phyloP scores from a whole-genome alignment of 2,113 vertebrate genomes.

The Loxodonta africana region DNA sequence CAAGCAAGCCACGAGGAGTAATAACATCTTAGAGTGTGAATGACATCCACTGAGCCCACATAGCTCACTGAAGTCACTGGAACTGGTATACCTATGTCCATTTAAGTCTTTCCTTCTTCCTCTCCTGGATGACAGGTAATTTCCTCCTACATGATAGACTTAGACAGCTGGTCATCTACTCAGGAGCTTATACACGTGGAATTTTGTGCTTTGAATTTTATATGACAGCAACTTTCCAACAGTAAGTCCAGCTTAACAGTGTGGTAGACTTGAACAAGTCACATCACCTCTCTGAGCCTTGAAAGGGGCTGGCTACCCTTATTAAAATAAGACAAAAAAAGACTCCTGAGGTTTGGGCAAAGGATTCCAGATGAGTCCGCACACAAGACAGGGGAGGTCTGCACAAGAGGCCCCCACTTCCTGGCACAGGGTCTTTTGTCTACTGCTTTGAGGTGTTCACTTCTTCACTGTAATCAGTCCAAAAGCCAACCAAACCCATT shows the following conservation, averaged over 20 bases:
- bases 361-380: background rate
- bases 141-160: background rate
- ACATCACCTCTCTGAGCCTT: background rate
- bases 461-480: background rate
- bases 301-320: background rate
- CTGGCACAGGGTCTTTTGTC: background rate
- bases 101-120: background rate
- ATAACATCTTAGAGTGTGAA: background rate
- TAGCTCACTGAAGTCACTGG: background rate
- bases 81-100: background rate
- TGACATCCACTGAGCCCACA: background rate
- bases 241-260: background rate
- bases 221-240: constrained; percentile 33
- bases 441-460: background rate
- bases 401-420: background rate
- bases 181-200: background rate
- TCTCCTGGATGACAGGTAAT: background rate
- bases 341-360: background rate
- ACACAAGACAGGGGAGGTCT: background rate
- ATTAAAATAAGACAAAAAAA: constrained; percentile 45
- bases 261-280: constrained; percentile 28
- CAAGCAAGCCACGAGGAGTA: background rate
- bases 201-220: background rate
- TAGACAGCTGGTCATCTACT: background rate
- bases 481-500: no score